Percentiles rank a stretch among this genome's conserved stretches.
Conservation (phyloP, 2,888 invertebrate genomes). For the Chalcosyrphus nemorum region DNA sequence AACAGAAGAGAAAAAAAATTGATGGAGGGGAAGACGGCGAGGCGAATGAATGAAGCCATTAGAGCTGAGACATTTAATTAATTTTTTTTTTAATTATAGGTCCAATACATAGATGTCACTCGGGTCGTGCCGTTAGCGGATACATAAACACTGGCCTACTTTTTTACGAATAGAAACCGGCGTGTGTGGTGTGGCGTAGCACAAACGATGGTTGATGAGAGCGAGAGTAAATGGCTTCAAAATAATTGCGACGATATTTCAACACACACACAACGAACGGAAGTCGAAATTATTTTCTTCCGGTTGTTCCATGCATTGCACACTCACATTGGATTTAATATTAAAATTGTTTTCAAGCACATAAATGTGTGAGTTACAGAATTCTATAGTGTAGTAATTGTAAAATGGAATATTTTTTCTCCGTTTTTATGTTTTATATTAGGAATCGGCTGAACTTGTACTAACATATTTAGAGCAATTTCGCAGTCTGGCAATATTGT, state of each 20-base stretch:
- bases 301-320: slow-evolving; percentile 30
- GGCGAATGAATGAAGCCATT: slow-evolving; percentile 51
- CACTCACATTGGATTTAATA: background rate
- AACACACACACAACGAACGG: slow-evolving; percentile 42
- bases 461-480: too few species aligned
- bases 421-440: background rate
- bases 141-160: slow-evolving; percentile 61
- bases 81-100: slow-evolving; percentile 67
- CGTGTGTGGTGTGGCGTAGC: background rate
- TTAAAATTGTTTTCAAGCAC: slow-evolving; percentile 1
- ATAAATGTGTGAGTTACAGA: background rate
- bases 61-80: slow-evolving; percentile 63
- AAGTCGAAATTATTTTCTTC: slow-evolving; percentile 67
- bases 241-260: slow-evolving; percentile 16
- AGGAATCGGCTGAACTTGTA: too few species aligned
- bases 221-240: slow-evolving; percentile 18
- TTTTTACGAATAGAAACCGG: slow-evolving; percentile 29
- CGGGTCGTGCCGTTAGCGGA: slow-evolving; percentile 49
- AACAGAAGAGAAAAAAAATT: slow-evolving; percentile 23
- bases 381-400: too few species aligned
- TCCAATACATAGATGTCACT: slow-evolving; percentile 68
- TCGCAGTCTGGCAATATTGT: too few species aligned
- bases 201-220: background rate
- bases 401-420: too few species aligned
- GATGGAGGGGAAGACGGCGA: slow-evolving; percentile 18